Evolutionary conservation across 35 echinoderm and acorn worm species (phyloP), one percentile per base, ranked within the genome.

Genomic region (Amphiura filiformis): DNA sequence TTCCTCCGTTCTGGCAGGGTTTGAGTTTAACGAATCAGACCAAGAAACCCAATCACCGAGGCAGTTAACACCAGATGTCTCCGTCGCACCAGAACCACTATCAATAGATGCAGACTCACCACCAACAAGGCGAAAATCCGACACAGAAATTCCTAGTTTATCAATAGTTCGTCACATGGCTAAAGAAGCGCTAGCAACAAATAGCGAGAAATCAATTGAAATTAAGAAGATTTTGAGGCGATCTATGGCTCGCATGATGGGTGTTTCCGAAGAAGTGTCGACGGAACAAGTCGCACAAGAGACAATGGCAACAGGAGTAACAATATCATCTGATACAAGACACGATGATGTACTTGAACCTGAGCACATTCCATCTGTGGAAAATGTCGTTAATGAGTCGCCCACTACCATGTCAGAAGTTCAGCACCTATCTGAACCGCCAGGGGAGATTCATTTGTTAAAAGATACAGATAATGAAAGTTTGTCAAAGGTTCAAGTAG

Each of bases 191-290:
- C 78, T 88, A 36, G 22, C 79, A 84, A 44, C 89, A 0, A 65
- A 91, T 56, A 79, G 81, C 41, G 93, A 95, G 12, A 79, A 84
- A 26, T 57, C 90, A 15, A 65, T 80, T 37, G 90, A 92, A 75
- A 84, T 84, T 13, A 84, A 84, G 36, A 57, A 36, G 34, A 80
- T 95, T 32, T 32, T 92, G 0, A 87, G 90, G 39, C 47, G 49
- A 32, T 65, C 81, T 38, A 70, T 92, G 37, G 86, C 93, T 78
- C 75, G 77, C 32, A 78, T 95, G 86, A 95, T 95, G 93, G 93
- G 93, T 7, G 93, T 82, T 57, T 30, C 49, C 23, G 35, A 37
- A 13, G 84, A 81, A 20, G 41, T 3, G 26, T 35, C 36, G 23
- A 39, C 26, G 39, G 14, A 20, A 0, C 3, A 39, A 87, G 37